These are phyloP conservation scores for Spilosoma lubricipeda DNA, from an alignment of 2,888 invertebrate genomes.

Conservation along the genomic window DNA sequence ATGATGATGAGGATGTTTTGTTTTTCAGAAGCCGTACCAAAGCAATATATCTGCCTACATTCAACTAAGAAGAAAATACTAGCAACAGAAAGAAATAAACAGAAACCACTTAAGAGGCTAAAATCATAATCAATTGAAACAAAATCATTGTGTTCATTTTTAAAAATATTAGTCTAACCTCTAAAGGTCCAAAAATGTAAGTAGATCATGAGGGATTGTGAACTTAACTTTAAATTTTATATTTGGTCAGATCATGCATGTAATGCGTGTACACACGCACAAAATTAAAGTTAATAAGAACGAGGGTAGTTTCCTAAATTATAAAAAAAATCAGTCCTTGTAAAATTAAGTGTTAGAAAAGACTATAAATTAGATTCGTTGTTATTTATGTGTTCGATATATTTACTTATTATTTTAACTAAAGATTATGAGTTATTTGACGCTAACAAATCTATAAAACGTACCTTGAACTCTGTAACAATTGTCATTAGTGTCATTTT, in stretches of 20 bases:
- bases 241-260: background rate
- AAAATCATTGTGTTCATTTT: background rate
- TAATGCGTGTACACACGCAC: background rate
- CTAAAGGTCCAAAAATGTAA: conserved; percentile 17
- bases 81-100: conserved; percentile 56
- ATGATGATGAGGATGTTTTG: background rate
- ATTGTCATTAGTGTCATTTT: no score
- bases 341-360: conserved; percentile 1
- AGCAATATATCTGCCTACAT: conserved; percentile 56
- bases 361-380: background rate
- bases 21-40: conserved; percentile 44
- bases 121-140: conserved; percentile 51
- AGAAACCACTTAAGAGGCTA: conserved; percentile 67
- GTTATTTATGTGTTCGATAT: background rate
- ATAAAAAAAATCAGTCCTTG: background rate
- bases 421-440: background rate
- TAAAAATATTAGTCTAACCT: background rate
- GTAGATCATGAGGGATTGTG: background rate
- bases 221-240: background rate
- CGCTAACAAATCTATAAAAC: no score
- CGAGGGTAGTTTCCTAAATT: background rate
- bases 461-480: no score
- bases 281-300: background rate
- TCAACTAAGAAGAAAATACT: conserved; percentile 60
- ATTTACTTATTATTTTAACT: background rate